These are phyloP conservation scores for Tylochromis polylepis DNA, from an alignment of 2,113 vertebrate genomes.

Conservation along the genomic window DNA sequence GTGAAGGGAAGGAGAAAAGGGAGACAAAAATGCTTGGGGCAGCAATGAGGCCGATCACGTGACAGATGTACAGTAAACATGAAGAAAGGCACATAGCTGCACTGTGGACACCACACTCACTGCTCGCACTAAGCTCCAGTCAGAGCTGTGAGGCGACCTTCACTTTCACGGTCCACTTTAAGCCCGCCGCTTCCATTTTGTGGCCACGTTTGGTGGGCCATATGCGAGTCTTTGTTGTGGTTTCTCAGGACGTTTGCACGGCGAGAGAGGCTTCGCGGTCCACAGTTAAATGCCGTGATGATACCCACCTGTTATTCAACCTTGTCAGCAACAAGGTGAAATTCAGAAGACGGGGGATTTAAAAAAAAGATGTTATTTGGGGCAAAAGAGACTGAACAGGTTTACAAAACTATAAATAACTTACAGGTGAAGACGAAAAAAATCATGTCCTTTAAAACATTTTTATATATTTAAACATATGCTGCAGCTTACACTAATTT, in stretches of 20 bases:
- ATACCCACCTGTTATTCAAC: conserved; percentile 75
- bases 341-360: neutral
- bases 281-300: conserved; percentile 18
- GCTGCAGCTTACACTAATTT: neutral
- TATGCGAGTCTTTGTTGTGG: conserved; percentile 70
- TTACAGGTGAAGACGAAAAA: neutral
- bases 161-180: conserved; percentile 53
- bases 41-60: conserved; percentile 64
- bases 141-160: conserved; percentile 54
- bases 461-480: neutral
- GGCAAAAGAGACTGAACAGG: neutral
- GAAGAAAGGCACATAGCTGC: conserved; percentile 61
- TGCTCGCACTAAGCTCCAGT: conserved; percentile 19
- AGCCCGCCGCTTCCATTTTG: conserved; percentile 69
- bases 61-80: conserved; percentile 69
- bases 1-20: conserved; percentile 47
- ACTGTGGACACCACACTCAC: conserved; percentile 47
- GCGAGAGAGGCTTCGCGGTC: conserved; percentile 25
- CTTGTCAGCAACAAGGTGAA: conserved; percentile 4
- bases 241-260: conserved; percentile 44
- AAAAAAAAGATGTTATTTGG: neutral
- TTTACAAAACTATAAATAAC: neutral
- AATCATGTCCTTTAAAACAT: neutral
- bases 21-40: conserved; percentile 65
- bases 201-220: conserved; percentile 63